These are phyloP conservation scores for Holcopasites calliopsidis DNA, from an alignment of 1,140 invertebrate genomes.

Conservation along the genomic window DNA sequence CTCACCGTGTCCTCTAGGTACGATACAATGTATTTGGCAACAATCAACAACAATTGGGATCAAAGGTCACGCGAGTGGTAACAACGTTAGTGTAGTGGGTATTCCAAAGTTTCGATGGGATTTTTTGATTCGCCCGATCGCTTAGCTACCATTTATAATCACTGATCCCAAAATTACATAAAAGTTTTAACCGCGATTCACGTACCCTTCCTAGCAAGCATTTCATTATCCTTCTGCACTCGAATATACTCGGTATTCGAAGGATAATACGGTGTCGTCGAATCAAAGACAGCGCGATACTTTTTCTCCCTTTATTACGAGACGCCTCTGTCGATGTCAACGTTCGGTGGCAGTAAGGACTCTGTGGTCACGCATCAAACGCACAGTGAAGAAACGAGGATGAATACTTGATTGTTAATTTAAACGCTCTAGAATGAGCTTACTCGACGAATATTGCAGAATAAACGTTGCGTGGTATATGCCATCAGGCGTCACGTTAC, in stretches of 20 bases:
- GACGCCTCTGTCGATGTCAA: slow-evolving; percentile 1
- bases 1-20: slow-evolving; percentile 45
- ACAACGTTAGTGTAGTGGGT: not conserved
- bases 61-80: slow-evolving; percentile 56
- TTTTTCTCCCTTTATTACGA: not conserved
- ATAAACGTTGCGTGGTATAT: not conserved
- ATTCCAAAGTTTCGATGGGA: not conserved
- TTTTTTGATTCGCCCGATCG: not conserved
- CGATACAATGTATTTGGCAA: slow-evolving; percentile 77
- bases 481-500: no score
- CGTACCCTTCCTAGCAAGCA: not conserved
- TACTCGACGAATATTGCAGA: not conserved
- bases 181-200: slow-evolving; percentile 37
- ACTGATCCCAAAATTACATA: slow-evolving; percentile 49
- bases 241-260: not conserved
- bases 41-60: slow-evolving; percentile 78
- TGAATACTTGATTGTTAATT: no score
- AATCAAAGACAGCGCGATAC: not conserved
- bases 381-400: slow-evolving; percentile 19
- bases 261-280: not conserved
- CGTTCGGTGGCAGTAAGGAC: slow-evolving; percentile 26
- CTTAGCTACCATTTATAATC: slow-evolving; percentile 39
- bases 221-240: not conserved
- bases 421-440: not conserved
- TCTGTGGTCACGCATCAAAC: slow-evolving; percentile 21